Conservation (phyloP, 2,113 vertebrate species). For the Willisornis vidua region DNA sequence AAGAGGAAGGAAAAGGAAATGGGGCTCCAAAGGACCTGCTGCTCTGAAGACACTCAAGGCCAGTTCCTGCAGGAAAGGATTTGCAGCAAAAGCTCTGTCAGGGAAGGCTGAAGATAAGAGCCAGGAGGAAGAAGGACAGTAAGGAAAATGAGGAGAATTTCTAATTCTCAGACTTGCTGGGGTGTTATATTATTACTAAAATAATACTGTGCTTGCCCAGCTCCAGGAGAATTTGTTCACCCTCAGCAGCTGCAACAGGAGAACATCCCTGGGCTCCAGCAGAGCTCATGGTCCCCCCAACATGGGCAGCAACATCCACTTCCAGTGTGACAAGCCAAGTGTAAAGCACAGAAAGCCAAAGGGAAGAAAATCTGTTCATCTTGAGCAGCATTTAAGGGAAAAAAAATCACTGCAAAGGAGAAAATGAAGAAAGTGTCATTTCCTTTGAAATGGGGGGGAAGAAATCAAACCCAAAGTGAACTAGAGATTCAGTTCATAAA, state of each 20-base stretch:
- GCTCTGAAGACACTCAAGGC: not conserved
- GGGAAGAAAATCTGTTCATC: not conserved
- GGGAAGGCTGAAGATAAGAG: not conserved
- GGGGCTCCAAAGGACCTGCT: not conserved
- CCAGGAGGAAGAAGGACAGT: not conserved
- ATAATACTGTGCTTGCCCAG: not conserved
- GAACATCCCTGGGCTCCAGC: not conserved
- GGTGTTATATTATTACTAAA: not conserved
- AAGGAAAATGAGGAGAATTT: not conserved
- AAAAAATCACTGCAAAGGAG: not conserved
- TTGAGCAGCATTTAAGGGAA: not conserved
- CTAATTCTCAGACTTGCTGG: not conserved
- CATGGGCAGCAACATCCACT: not conserved
- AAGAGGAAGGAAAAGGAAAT: not conserved
- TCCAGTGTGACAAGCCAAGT: not conserved
- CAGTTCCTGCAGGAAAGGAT: not conserved
- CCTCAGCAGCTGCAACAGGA: not conserved
- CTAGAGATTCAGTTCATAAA: constrained; percentile 38
- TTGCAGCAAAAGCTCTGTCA: not conserved
- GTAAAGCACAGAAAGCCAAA: not conserved
- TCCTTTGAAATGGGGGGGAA: not conserved
- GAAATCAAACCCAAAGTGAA: not conserved
- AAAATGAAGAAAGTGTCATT: constrained; percentile 23
- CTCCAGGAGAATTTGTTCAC: not conserved
- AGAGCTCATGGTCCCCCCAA: not conserved